phyloP scores from a whole-genome alignment of 1,140 invertebrate genomes.

The Pollicipes pollicipes region DNA sequence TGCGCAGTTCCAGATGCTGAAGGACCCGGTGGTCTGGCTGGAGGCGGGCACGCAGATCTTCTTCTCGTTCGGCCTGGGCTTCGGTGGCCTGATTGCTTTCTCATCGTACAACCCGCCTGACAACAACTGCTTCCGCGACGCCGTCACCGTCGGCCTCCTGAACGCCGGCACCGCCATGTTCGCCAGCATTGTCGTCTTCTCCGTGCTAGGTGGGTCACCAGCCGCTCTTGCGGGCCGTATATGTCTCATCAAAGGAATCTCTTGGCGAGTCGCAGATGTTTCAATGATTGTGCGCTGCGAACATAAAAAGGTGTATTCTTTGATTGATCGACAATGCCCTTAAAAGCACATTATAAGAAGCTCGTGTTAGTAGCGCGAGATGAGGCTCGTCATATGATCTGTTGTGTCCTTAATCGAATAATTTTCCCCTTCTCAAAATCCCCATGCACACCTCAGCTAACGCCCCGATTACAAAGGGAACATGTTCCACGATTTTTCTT shows the following conservation, averaged over 20 bases:
- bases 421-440: too few relatives aligned
- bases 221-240: too few relatives aligned
- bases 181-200: slow-evolving; percentile 93
- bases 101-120: slow-evolving; percentile 91
- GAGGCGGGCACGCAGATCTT: slow-evolving; percentile 96
- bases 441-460: too few relatives aligned
- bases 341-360: slow-evolving; percentile 12
- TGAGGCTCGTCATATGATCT: too few relatives aligned
- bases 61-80: slow-evolving; percentile 85
- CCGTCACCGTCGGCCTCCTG: slow-evolving; percentile 77
- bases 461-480: too few relatives aligned
- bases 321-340: slow-evolving; percentile 7
- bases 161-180: slow-evolving; percentile 95
- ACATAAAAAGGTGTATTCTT: slow-evolving; percentile 10
- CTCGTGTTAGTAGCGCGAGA: too few relatives aligned
- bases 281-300: neutral
- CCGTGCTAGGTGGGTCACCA: slow-evolving; percentile 57
- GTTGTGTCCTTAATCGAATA: too few relatives aligned
- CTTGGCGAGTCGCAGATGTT: too few relatives aligned
- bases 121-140: slow-evolving; percentile 88
- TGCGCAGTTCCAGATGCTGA: slow-evolving; percentile 39
- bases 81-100: slow-evolving; percentile 84
- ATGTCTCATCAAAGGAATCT: too few relatives aligned
- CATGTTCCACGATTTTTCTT: too few relatives aligned
- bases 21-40: slow-evolving; percentile 80